A percentile compares a stretch with the other conserved stretches of the same genome.
Conservation (phyloP, 1,140 invertebrate species). For the Drosophila equinoxialis region DNA sequence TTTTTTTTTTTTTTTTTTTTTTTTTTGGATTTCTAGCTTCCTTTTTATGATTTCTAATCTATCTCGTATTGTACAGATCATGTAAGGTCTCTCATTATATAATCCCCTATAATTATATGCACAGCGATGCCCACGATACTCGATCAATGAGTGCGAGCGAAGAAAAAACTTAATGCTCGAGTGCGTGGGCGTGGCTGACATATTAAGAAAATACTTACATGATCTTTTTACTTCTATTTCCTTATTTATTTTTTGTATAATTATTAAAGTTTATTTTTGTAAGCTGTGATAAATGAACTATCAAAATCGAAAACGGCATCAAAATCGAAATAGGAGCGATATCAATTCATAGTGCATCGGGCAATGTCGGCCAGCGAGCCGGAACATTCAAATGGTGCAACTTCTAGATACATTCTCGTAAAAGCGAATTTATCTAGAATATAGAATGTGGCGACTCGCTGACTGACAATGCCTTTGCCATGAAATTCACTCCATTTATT, state of each 20-base stretch:
- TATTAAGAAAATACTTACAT: constrained; percentile 43
- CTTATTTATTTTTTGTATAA: constrained; percentile 53
- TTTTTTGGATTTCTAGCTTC: constrained; percentile 55
- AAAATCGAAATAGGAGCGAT: constrained; percentile 67
- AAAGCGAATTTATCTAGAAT: constrained; percentile 30
- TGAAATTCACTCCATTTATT: constrained; percentile 36
- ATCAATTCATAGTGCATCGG: constrained; percentile 53
- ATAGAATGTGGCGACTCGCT: constrained; percentile 42
- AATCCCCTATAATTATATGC: constrained; percentile 25
- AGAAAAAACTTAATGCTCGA: constrained; percentile 64
- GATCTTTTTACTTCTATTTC: constrained; percentile 59
- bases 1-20: constrained; percentile 42
- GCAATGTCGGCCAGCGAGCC: constrained; percentile 46
- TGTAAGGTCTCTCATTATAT: constrained; percentile 48
- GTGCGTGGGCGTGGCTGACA: constrained; percentile 56
- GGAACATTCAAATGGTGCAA: constrained; percentile 67
- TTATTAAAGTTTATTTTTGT: constrained; percentile 64
- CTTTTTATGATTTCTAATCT: constrained; percentile 49
- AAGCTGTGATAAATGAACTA: constrained; percentile 78
- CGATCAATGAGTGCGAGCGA: constrained; percentile 67
- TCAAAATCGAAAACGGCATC: constrained; percentile 57
- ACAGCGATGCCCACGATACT: constrained; percentile 52
- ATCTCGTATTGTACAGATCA: constrained; percentile 47
- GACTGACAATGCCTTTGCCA: constrained; percentile 37
- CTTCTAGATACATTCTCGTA: constrained; percentile 58